Conservation (phyloP, 2,888 invertebrate species). For the Xylota segnis region DNA sequence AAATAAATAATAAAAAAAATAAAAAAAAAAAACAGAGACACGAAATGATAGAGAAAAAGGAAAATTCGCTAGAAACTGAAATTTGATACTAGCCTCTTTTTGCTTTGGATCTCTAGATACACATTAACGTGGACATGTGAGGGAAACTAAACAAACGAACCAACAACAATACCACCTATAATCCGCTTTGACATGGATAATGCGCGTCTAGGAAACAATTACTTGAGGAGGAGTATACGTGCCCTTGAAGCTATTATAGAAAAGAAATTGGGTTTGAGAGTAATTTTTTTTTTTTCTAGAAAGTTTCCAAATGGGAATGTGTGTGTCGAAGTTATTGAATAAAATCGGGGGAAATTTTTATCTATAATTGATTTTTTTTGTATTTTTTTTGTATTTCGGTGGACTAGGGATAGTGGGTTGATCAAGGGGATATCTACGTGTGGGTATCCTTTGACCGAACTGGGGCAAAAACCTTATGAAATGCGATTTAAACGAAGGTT, state of each 20-base stretch:
- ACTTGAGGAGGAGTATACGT: constrained; percentile 5
- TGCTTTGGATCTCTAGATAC: neutral
- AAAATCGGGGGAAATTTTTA: neutral
- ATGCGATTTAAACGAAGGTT: too few species aligned
- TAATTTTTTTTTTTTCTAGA: neutral
- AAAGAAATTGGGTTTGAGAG: constrained; percentile 3
- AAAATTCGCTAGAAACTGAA: constrained; percentile 37
- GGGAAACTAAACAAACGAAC: neutral
- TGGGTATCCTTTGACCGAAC: too few species aligned
- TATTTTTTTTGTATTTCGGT: neutral
- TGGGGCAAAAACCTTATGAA: too few species aligned
- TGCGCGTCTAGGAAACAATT: constrained; percentile 42
- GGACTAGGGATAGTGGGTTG: neutral
- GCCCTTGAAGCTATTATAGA: neutral
- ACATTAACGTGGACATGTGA: neutral
- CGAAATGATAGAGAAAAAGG: neutral
- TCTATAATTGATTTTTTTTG: neutral
- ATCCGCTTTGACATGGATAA: constrained; percentile 43
- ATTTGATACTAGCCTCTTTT: constrained; percentile 6
- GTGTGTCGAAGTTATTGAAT: neutral
- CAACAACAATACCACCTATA: constrained; percentile 21
- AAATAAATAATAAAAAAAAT: constrained; percentile 59
- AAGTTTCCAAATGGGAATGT: neutral
- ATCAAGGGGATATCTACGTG: too few species aligned
- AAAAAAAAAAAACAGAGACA: constrained; percentile 6